A percentile compares a stretch with the other conserved stretches of the same genome.
Conservation (phyloP, 2,113 vertebrate species). For the Glaucidium brasilianum region DNA sequence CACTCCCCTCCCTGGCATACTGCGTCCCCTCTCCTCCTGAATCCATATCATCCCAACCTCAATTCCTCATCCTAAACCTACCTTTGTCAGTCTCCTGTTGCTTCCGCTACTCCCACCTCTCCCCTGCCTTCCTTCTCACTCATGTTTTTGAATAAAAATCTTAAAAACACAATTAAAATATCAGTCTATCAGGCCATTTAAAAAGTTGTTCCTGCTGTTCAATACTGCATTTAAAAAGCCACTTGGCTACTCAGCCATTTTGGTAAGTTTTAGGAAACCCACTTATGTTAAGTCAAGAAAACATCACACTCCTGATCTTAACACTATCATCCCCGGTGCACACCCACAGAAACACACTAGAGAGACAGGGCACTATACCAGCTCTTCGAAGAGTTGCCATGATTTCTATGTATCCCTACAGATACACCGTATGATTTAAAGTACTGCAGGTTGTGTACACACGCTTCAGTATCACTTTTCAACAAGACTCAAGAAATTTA, state of each 20-base stretch:
- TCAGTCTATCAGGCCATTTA: background rate
- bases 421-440: background rate
- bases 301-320: background rate
- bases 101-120: background rate
- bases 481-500: background rate
- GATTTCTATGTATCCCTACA: background rate
- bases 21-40: background rate
- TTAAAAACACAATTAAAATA: background rate
- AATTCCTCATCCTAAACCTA: background rate
- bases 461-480: background rate
- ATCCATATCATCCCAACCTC: background rate
- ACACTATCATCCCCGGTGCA: background rate
- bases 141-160: background rate
- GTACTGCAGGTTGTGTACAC: background rate
- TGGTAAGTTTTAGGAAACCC: background rate
- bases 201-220: background rate
- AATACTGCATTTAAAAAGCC: background rate
- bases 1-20: background rate
- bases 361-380: accelerated
- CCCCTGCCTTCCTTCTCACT: background rate
- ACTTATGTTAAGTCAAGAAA: background rate
- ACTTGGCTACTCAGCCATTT: background rate
- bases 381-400: background rate
- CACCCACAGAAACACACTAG: background rate
- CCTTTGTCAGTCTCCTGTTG: background rate